Evolutionary conservation across 1,140 invertebrate genomes (phyloP), one percentile per base, ranked within the genome.

Genomic region (Cryptotermes secundus): DNA sequence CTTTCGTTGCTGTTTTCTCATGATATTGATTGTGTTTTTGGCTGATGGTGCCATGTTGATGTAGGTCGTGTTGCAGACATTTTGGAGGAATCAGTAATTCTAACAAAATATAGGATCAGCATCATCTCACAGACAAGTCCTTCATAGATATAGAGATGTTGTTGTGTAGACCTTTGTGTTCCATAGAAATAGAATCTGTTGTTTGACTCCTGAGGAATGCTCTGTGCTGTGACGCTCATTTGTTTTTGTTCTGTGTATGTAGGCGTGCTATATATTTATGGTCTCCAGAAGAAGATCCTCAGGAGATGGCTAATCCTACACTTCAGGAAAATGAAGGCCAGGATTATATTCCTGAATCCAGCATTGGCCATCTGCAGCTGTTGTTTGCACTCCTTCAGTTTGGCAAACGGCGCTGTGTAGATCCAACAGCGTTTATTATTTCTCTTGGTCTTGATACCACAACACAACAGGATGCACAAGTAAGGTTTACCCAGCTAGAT

Each of bases 301-400:
- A 90, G 65, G 91, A 91, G 86, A 72, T 72, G 59, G n/a, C 3
- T 26, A 72, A 72, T 14, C 7, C 31, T 7, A 72, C n/a, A 72
- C 59, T n/a, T 26, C 26, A n/a, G 26, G 31, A 2, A n/a, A 12
- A 2, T 31, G n/a, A 72, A 31, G 59, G 59, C 26, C 87, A 87
- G 82, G 88, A 89, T 79, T 89, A 89, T 53, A 82, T 87, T 45
- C 91, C 91, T 31, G 88, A 88, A 38, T 89, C 90, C 42, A 90
- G 89, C 7, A 88, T 94, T 86, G 93, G 92, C 12, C 93, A 95
- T 86, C 89, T 95, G 26, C 94, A 95, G 87, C 90, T 92, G 49
- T 91, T 95, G 79, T 95, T 95, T 91, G 93, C 93, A 0, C 89
- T 93, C 86, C 91, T 95, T 90, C 92, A 94, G 87, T 92, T 91